Conservation (phyloP, 2,888 invertebrate genomes). For the Perizoma flavofasciatum region DNA sequence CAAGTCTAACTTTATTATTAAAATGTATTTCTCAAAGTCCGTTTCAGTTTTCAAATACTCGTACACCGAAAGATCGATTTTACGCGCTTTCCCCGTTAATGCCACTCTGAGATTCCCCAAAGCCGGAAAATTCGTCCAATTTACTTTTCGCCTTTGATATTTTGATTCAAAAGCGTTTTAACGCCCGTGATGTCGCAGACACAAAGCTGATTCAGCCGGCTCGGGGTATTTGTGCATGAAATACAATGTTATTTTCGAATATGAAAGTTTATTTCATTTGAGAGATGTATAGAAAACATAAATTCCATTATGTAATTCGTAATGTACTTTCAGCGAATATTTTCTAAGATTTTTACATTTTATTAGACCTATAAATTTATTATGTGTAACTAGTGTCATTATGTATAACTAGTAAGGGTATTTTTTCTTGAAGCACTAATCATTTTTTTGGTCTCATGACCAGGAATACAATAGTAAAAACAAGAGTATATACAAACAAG, state of each 20-base stretch:
- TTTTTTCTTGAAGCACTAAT: no score
- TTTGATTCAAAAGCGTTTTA: slow-evolving; percentile 29
- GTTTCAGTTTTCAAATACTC: slow-evolving; percentile 1
- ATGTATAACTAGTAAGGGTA: no score
- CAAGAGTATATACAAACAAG: no score
- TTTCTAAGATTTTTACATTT: no score
- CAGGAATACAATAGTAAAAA: no score
- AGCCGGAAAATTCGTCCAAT: slow-evolving; percentile 27
- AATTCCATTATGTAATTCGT: no score
- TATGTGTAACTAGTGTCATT: no score
- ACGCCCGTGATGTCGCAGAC: slow-evolving; percentile 19
- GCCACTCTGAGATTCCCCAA: slow-evolving; percentile 12
- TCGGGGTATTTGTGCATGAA: slow-evolving; percentile 17
- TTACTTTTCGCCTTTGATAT: slow-evolving; percentile 28
- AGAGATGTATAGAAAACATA: no score
- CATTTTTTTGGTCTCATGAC: no score
- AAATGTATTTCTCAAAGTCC: neutral
- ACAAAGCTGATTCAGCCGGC: slow-evolving; percentile 24
- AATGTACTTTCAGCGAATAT: no score
- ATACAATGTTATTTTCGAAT: slow-evolving; percentile 12
- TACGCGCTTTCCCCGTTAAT: slow-evolving; percentile 14
- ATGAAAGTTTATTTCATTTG: slow-evolving; percentile 10
- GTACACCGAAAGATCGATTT: slow-evolving; percentile 5
- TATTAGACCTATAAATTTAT: no score
- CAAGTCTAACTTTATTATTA: no score